Base-by-base conservation (phyloP, 2,797 vertebrate genomes). In the Esox masquinongy region DNA sequence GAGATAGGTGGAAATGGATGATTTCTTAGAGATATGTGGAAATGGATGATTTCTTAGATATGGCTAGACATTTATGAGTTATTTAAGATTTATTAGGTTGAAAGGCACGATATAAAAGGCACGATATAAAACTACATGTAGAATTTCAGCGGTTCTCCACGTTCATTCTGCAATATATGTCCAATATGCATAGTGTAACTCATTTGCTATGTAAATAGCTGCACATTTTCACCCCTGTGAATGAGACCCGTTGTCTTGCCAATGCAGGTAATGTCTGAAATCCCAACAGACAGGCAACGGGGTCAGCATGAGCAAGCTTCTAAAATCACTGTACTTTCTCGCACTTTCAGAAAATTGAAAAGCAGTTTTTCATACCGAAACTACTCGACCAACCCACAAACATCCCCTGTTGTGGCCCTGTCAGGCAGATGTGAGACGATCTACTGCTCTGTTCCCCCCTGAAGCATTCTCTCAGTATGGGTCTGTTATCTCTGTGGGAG, bases 391-490 rank as follows among this genome's bases (percentile, higher is more conserved):
- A 22, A 29, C 51, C 53, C 67, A 63, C 49, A 14, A 50, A 47
- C 56, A 63, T 47, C 71, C 73, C 76, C 64, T 34, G 12, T 64
- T 78, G 76, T 51, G 68, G 67, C 82, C 71, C 64, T 61, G 80
- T 77, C 73, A 75, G 76, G 16, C 67, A 36, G 7, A 49, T 61
- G 50, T 68, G 69, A 68, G 34, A 36, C 74, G 72, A 83, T 79
- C 77, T 69, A 63, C 75, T 68, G 71, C 76, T 80, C 22, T 81
- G 75, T 78, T 84, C 70, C 72, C 2, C 68, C 80, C 69, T 26
- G 47, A 75, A 73, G 74, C 68, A 22, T 70, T 66, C 17, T 74
- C 71, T 64, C 76, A 78, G 76, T 61, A 66, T 77, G 73, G 51
- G 36, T 68, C 63, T 71, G 47, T 50, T 77, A 8, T 36, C 53